These are phyloP conservation scores for Electrona antarctica DNA, from an alignment of 2,113 vertebrate genomes.

Conservation along the genomic window DNA sequence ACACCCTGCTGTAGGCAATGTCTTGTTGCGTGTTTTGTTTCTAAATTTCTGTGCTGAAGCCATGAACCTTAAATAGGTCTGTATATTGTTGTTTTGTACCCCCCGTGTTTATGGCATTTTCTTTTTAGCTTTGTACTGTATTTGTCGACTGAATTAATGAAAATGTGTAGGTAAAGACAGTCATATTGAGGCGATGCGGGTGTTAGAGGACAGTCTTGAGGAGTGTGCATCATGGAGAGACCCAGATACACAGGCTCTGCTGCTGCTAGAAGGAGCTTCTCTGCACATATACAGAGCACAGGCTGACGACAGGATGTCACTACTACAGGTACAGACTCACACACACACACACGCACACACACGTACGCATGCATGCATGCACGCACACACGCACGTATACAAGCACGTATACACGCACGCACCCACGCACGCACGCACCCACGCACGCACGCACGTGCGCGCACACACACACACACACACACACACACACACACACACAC, in stretches of 20 bases:
- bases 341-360: constrained; percentile 12
- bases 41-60: no score
- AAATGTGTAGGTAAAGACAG: constrained; percentile 65
- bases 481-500: not conserved
- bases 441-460: not conserved
- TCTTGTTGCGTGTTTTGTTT: no score
- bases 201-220: constrained; percentile 81
- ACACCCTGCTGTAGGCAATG: no score
- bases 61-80: no score
- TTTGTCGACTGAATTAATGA: no score
- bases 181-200: constrained; percentile 69
- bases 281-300: constrained; percentile 82
- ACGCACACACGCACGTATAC: constrained; percentile 2
- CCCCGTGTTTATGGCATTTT: no score
- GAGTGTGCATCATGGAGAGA: constrained; percentile 86
- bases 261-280: constrained; percentile 84
- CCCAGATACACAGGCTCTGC: constrained; percentile 80
- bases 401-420: not conserved
- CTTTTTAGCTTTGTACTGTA: no score
- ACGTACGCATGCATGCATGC: constrained; percentile 6
- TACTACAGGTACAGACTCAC: constrained; percentile 80
- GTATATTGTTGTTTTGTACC: no score
- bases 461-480: not conserved
- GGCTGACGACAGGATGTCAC: constrained; percentile 71
- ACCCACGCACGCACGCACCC: constrained; percentile 15